These are phyloP conservation scores for Brenthis daphne DNA, from an alignment of 2,888 invertebrate genomes.

Conservation along the genomic window DNA sequence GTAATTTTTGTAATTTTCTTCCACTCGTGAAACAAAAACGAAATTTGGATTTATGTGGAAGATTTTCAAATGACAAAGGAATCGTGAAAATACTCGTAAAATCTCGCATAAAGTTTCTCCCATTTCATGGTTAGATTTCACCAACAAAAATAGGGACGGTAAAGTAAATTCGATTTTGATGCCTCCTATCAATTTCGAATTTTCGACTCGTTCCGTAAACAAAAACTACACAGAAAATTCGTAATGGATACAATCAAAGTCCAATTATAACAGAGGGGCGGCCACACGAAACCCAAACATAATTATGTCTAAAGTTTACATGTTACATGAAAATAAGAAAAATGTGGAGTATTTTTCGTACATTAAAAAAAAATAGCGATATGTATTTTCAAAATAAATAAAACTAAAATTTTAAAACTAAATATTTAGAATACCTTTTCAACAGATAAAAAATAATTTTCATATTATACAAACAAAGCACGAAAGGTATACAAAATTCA, in stretches of 20 bases:
- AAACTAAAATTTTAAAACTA: no score
- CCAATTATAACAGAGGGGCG: conserved; percentile 70
- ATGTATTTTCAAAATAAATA: no score
- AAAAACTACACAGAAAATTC: conserved; percentile 69
- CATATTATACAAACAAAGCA: neutral
- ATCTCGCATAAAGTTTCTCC: conserved; percentile 40
- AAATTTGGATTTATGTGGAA: conserved; percentile 37
- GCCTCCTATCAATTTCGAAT: conserved; percentile 63
- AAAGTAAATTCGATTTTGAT: conserved; percentile 71
- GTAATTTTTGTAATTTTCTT: conserved; percentile 50
- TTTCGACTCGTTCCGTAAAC: conserved; percentile 68
- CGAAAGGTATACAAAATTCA: neutral
- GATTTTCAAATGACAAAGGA: conserved; percentile 12
- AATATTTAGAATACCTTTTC: neutral
- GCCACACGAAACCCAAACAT: conserved; percentile 49
- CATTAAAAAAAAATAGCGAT: neutral
- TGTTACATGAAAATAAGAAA: conserved; percentile 9
- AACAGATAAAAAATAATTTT: neutral
- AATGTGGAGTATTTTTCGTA: neutral
- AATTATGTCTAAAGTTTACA: conserved; percentile 3
- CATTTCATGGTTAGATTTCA: conserved; percentile 34
- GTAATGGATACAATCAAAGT: conserved; percentile 78
- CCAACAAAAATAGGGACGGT: conserved; percentile 30
- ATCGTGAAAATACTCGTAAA: conserved; percentile 12
- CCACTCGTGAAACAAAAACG: conserved; percentile 44